These are phyloP conservation scores for Galerucella nymphaeae DNA, from an alignment of 2,888 invertebrate genomes.

Conservation along the genomic window DNA sequence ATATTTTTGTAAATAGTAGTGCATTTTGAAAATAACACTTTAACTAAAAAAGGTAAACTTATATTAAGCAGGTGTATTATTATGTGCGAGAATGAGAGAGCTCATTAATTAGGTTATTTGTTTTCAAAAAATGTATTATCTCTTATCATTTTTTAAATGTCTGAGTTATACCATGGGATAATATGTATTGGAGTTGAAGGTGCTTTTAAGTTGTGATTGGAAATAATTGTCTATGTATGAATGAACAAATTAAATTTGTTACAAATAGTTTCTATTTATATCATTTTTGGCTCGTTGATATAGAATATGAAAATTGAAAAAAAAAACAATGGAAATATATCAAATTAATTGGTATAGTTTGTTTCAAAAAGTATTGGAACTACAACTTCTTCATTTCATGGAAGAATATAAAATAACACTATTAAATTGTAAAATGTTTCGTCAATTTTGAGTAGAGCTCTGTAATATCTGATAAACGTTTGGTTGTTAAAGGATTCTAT, in stretches of 20 bases:
- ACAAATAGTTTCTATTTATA: too few species aligned
- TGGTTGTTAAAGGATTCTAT: too few species aligned
- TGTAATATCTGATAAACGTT: too few species aligned
- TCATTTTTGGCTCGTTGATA: not conserved
- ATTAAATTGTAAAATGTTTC: too few species aligned
- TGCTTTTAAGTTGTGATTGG: too few species aligned
- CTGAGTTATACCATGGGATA: not conserved
- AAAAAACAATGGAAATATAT: not conserved
- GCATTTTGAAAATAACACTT: slow-evolving; percentile 6
- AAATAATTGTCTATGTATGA: too few species aligned
- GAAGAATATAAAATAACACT: too few species aligned
- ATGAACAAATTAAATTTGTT: too few species aligned
- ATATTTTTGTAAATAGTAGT: slow-evolving; percentile 26
- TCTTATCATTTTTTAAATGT: not conserved
- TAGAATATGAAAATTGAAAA: not conserved
- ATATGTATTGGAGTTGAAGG: not conserved
- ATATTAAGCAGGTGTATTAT: not conserved
- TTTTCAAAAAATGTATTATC: too few species aligned
- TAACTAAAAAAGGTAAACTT: not conserved
- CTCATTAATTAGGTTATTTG: not conserved
- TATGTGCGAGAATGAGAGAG: not conserved
- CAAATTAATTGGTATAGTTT: not conserved
- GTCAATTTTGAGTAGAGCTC: too few species aligned
- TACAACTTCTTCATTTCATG: too few species aligned
- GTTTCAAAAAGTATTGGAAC: too few species aligned